Evolutionary conservation across 2,888 invertebrate species (phyloP).

Genomic region (Cataglyphis livida): DNA sequence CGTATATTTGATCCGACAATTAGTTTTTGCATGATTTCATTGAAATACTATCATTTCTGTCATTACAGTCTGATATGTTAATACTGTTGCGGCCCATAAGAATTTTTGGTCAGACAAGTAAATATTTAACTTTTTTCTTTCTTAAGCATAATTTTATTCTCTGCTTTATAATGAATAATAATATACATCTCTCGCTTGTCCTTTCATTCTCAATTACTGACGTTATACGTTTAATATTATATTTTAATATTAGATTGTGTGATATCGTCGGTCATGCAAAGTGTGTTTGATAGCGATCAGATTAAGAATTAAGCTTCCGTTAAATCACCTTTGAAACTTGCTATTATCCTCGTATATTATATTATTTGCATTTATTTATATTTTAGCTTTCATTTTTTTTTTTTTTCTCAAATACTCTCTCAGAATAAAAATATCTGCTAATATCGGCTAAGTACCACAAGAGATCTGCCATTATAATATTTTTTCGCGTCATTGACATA

Average conservation of each 20-base stretch:
- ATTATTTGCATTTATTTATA: slow-evolving; percentile 20
- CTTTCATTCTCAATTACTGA: slow-evolving; percentile 48
- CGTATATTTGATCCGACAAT: not conserved
- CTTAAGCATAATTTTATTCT: not conserved
- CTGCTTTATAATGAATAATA: not conserved
- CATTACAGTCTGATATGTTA: not conserved
- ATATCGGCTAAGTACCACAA: not conserved
- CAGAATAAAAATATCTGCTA: not conserved
- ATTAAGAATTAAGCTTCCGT: slow-evolving; percentile 26
- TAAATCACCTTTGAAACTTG: slow-evolving; percentile 10
- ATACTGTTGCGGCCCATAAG: not conserved
- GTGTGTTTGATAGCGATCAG: slow-evolving; percentile 29
- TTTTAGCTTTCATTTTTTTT: not conserved
- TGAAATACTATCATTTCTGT: not conserved
- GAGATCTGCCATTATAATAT: slow-evolving; percentile 14
- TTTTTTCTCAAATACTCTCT: slow-evolving; percentile 5
- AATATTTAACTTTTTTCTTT: not conserved
- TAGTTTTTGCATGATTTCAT: slow-evolving; percentile 4
- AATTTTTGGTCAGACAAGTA: not conserved
- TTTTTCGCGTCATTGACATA: not conserved
- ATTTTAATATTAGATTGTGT: not conserved
- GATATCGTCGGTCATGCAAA: not conserved
- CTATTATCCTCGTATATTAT: not conserved
- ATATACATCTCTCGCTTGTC: slow-evolving; percentile 25
- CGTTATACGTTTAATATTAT: not conserved